Evolutionary conservation across 1,140 invertebrate genomes (phyloP).

Genomic region (Drosophila littoralis): DNA sequence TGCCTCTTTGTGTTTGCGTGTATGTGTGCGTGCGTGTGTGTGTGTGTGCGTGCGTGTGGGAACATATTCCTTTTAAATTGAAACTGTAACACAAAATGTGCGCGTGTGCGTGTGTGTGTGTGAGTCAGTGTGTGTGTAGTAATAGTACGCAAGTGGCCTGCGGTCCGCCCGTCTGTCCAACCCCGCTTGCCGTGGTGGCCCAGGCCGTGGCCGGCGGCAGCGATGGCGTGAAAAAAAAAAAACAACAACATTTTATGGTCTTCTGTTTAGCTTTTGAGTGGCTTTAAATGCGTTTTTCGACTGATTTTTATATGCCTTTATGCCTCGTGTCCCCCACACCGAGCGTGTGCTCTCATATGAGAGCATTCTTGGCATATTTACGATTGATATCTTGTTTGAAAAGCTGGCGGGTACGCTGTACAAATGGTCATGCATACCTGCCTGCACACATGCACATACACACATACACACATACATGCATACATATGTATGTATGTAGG

Average conservation of each 20-base stretch:
- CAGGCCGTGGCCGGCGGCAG: conserved; percentile 27
- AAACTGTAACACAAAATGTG: conserved; percentile 72
- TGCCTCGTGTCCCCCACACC: conserved; percentile 36
- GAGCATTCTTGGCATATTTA: conserved; percentile 68
- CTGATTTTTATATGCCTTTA: conserved; percentile 78
- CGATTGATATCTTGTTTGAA: conserved; percentile 53
- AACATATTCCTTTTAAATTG: conserved; percentile 75
- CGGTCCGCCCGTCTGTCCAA: conserved; percentile 10
- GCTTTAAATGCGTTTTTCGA: conserved; percentile 75
- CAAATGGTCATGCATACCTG: conserved; percentile 9
- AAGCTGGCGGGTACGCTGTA: conserved; percentile 13
- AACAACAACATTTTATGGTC: conserved; percentile 67
- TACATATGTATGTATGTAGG: conserved; percentile 3
- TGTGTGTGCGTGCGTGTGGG: conserved; percentile 52
- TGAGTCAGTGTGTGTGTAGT: conserved; percentile 18
- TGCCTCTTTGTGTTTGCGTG: conserved; percentile 39
- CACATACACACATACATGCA: conserved; percentile 7
- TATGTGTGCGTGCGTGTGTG: conserved; percentile 27
- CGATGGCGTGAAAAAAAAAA: conserved; percentile 50
- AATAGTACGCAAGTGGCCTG: conserved; percentile 32
- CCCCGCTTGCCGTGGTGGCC: conserved; percentile 8
- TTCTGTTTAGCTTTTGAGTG: conserved; percentile 70
- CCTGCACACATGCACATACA: conserved; percentile 10
- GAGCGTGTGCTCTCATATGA: conserved; percentile 4
- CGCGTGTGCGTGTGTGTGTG: conserved; percentile 16